Evolutionary conservation across 2,797 vertebrate species (phyloP), one percentile per base, ranked within the genome.

Genomic region (Halcyon chelicuti): DNA sequence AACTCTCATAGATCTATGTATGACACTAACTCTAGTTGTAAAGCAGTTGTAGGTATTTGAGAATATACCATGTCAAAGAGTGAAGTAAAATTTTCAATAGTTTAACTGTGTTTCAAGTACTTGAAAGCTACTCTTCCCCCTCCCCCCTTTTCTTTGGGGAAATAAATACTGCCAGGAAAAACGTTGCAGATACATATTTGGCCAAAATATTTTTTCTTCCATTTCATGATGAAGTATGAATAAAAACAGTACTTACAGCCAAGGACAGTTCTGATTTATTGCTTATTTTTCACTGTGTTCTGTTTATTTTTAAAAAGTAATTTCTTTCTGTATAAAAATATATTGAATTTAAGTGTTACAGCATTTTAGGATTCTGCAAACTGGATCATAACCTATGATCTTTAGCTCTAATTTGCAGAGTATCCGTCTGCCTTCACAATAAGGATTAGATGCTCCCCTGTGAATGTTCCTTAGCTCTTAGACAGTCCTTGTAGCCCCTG

Each of bases 161-260:
- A 94, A 86, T 71, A 94, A 94, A 87, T 88, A 80, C 63, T 93
- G 94, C 96, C 91, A 97, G 94, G 95, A 95, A 94, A 97, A 94
- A 95, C 80, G 44, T 46, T 92, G 91, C 47, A 83, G 78, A 93
- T 96, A 96, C 63, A 40, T 96, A 93, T 82, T 95, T 96, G 94
- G 80, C 74, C 93, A 95, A 96, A 93, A 88, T n/a, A 75, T 74
- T 79, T 93, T 89, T 58, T 7, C 51, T 95, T 62, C 5, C 52
- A n/a, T 86, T 49, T 88, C 44, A 62, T 92, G 88, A 87, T 86
- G 94, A 92, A 96, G 73, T 94, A 93, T 83, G 94, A 97, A 82
- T 85, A 87, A 95, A 94, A 87, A n/a, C 49, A 81, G 12, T 66
- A 37, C 66, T 95, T 93, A 67, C 35, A 87, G 88, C 90, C 93